Evolutionary conservation across 2,113 vertebrate species (phyloP).

Genomic region (Saguinus imperator): DNA sequence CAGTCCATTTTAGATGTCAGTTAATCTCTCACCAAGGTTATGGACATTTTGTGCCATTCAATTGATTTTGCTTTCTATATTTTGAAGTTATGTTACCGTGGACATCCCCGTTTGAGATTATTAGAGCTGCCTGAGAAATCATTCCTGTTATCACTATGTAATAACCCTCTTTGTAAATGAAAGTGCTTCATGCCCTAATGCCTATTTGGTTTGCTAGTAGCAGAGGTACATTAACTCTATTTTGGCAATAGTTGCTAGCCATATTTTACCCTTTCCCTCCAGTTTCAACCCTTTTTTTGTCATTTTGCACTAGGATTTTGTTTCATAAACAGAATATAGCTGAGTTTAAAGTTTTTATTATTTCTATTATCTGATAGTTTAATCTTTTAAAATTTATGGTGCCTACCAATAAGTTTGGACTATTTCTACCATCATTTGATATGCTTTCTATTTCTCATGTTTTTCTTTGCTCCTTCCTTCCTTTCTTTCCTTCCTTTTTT

Average conservation of each 20-base stretch:
- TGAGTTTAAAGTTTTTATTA: not conserved
- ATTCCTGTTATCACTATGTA: not conserved
- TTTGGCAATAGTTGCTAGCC: not conserved
- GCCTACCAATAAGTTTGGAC: not conserved
- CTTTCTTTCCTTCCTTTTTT: not conserved
- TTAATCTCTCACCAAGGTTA: not conserved
- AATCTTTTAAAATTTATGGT: not conserved
- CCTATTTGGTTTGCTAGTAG: not conserved
- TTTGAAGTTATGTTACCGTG: not conserved
- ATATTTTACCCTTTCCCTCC: not conserved
- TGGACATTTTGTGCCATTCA: not conserved
- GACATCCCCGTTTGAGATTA: not conserved
- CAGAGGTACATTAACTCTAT: not conserved
- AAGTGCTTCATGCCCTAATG: not conserved
- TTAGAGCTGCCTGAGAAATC: not conserved
- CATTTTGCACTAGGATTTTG: not conserved
- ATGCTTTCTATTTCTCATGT: not conserved
- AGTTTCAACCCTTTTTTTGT: not conserved
- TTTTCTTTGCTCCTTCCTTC: not conserved
- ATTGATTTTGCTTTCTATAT: conserved; percentile 1
- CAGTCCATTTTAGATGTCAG: not conserved
- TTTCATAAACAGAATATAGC: not conserved
- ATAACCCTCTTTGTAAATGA: not conserved
- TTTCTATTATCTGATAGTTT: not conserved
- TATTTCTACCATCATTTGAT: not conserved